phyloP scores from a whole-genome alignment of 2,888 invertebrate species.

The Linyphia triangularis region DNA sequence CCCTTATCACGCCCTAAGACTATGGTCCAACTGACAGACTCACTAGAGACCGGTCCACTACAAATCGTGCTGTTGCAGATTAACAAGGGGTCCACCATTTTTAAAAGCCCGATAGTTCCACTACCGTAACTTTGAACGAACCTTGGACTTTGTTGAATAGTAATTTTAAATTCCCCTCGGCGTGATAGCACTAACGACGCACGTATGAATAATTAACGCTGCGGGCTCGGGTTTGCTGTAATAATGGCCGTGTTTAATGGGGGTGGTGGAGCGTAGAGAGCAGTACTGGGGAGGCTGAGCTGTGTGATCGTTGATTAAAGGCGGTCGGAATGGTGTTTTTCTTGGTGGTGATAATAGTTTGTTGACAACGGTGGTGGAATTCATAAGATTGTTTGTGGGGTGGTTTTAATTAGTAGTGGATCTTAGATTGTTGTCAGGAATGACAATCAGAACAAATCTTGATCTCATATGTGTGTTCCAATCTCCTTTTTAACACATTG shows the following conservation, averaged over 20 bases:
- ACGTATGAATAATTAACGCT: slow-evolving; percentile 67
- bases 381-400: neutral
- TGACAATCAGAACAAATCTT: no score
- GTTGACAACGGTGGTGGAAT: neutral
- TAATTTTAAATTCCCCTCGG: slow-evolving; percentile 60
- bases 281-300: neutral
- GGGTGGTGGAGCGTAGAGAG: neutral
- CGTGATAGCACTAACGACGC: slow-evolving; percentile 56
- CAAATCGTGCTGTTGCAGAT: neutral
- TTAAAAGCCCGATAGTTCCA: slow-evolving; percentile 51
- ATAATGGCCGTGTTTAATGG: slow-evolving; percentile 42
- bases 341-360: slow-evolving; percentile 5
- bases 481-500: no score
- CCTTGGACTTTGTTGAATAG: slow-evolving; percentile 53
- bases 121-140: slow-evolving; percentile 45
- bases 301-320: neutral
- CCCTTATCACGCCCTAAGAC: neutral
- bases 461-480: no score
- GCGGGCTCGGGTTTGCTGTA: slow-evolving; percentile 28
- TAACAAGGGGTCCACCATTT: neutral
- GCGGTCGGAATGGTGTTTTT: neutral
- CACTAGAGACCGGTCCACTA: no score
- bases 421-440: neutral
- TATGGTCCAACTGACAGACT: no score
- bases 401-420: neutral